Conservation (phyloP, 2,888 invertebrate genomes). For the Lithophane leautieri region DNA sequence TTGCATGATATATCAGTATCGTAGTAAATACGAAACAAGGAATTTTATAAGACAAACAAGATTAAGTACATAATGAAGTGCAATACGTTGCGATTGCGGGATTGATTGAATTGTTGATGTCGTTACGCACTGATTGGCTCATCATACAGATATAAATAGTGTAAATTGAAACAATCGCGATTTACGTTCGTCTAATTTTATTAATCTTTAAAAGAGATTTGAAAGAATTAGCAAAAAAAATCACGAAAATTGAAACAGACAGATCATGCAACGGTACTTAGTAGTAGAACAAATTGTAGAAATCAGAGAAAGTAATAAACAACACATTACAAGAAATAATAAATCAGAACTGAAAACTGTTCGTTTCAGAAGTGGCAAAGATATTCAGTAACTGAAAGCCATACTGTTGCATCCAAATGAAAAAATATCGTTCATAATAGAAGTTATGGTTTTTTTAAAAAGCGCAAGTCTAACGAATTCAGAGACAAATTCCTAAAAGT, state of each 20-base stretch:
- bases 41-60: constrained; percentile 37
- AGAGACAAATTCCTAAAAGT: constrained; percentile 1
- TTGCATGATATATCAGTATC: constrained; percentile 54
- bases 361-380: background rate
- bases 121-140: constrained; percentile 61
- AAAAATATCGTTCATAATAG: too few species aligned
- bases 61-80: constrained; percentile 47
- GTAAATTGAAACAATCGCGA: constrained; percentile 48
- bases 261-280: constrained; percentile 37
- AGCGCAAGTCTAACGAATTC: background rate
- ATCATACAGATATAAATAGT: constrained; percentile 51
- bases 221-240: background rate
- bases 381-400: background rate
- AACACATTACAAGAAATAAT: constrained; percentile 9
- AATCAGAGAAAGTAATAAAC: constrained; percentile 37
- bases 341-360: background rate
- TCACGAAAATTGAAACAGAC: constrained; percentile 38
- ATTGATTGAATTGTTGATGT: constrained; percentile 58
- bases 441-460: background rate
- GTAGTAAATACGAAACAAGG: constrained; percentile 24
- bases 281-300: constrained; percentile 31
- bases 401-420: background rate
- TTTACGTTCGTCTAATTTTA: constrained; percentile 23
- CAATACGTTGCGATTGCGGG: constrained; percentile 37
- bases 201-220: constrained; percentile 25